These are phyloP conservation scores for Psettodes erumei DNA, from an alignment of 2,113 vertebrate genomes.

Conservation along the genomic window DNA sequence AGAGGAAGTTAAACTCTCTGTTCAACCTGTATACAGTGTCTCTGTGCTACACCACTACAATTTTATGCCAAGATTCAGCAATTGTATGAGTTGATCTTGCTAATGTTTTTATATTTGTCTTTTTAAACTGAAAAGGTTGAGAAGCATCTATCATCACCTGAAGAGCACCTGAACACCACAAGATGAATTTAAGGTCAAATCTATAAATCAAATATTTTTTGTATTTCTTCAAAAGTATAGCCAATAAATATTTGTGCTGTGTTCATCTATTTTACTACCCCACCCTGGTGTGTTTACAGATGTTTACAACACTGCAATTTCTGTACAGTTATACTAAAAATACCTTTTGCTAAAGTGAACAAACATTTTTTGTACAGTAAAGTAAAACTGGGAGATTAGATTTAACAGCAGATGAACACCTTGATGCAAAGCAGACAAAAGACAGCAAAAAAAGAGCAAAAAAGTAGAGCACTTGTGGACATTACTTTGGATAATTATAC, in stretches of 20 bases:
- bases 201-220: neutral
- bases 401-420: neutral
- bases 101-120: neutral
- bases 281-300: neutral
- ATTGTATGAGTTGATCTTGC: neutral
- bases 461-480: neutral
- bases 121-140: neutral
- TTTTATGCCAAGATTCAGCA: neutral
- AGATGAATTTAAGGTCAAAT: neutral
- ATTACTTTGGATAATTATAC: neutral
- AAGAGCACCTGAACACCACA: neutral
- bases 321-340: neutral
- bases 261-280: neutral
- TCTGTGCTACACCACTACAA: neutral
- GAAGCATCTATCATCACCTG: neutral
- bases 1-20: conserved; percentile 31
- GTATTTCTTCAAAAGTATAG: neutral
- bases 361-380: neutral
- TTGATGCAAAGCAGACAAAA: too few relatives aligned
- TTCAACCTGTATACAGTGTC: neutral
- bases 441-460: too few relatives aligned
- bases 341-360: neutral
- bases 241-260: conserved; percentile 22
- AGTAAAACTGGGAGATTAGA: too few relatives aligned
- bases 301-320: neutral